Conservation (phyloP, 2,888 invertebrate species). For the Physocephala rufipes region DNA sequence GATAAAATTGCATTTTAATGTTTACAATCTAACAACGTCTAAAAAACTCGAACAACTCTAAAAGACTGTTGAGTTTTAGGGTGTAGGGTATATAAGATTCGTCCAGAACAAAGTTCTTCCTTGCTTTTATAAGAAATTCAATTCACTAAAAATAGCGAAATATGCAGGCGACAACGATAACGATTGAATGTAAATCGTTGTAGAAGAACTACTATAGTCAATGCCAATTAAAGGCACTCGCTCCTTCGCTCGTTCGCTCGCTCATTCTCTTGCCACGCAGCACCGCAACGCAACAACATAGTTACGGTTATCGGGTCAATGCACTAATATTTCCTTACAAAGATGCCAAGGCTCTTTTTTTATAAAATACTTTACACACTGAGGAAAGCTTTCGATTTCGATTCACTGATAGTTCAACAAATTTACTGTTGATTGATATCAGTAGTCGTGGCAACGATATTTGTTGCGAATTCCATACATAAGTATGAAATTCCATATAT, state of each 20-base stretch:
- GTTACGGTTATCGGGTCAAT: slow-evolving; percentile 41
- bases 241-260: no score
- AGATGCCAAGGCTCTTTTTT: slow-evolving; percentile 46
- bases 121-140: slow-evolving; percentile 7
- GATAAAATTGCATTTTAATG: no score
- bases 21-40: no score
- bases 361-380: no score
- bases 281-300: no score
- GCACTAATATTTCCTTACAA: slow-evolving; percentile 46
- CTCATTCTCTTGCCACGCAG: neutral
- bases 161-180: neutral
- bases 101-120: no score
- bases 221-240: slow-evolving; percentile 6
- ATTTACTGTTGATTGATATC: neutral
- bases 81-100: no score
- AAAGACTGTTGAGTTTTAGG: no score
- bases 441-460: no score
- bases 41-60: no score
- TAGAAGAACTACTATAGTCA: neutral
- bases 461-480: no score
- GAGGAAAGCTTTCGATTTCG: slow-evolving; percentile 9
- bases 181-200: neutral
- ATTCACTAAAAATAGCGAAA: neutral
- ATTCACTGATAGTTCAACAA: neutral
- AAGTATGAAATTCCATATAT: no score